Evolutionary conservation across 2,113 vertebrate genomes (phyloP).

Genomic region (Gila orcuttii): DNA sequence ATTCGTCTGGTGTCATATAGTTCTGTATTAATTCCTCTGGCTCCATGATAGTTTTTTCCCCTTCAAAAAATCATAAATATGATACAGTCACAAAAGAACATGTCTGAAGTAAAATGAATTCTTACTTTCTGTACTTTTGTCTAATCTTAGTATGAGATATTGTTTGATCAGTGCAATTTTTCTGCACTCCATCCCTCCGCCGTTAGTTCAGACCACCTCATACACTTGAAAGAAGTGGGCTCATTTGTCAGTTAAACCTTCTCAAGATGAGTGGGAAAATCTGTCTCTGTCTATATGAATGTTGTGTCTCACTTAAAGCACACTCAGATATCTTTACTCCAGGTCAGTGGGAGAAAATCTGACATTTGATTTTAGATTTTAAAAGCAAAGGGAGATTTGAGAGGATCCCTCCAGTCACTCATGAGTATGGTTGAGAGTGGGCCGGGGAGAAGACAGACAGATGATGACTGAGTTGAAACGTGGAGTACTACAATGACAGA

Average conservation of each 20-base stretch:
- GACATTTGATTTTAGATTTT: conserved; percentile 62
- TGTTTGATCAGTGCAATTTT: conserved; percentile 32
- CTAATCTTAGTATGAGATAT: conserved; percentile 26
- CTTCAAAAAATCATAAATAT: not conserved
- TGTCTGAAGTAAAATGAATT: not conserved
- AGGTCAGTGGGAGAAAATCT: conserved; percentile 62
- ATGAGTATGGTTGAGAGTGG: conserved; percentile 41
- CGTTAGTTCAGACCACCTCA: conserved; percentile 7
- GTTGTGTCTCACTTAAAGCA: conserved; percentile 56
- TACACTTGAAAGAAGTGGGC: conserved; percentile 60
- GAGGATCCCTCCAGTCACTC: conserved; percentile 58
- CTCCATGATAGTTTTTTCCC: not conserved
- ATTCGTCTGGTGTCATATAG: not conserved
- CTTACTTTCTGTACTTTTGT: conserved; percentile 7
- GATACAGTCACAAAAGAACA: conserved; percentile 3
- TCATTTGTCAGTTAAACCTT: conserved; percentile 57
- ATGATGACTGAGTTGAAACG: conserved; percentile 36
- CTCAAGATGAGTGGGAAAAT: conserved; percentile 24
- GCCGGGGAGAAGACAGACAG: conserved; percentile 34
- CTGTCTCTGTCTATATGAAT: conserved; percentile 34
- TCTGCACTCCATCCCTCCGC: conserved; percentile 11
- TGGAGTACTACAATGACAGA: conserved; percentile 41
- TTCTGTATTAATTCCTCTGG: not conserved
- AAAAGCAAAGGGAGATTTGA: conserved; percentile 55
- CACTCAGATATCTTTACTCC: conserved; percentile 55